Evolutionary conservation across 23 tunicate species (phyloP).

Genomic region (Diplosoma virens): DNA sequence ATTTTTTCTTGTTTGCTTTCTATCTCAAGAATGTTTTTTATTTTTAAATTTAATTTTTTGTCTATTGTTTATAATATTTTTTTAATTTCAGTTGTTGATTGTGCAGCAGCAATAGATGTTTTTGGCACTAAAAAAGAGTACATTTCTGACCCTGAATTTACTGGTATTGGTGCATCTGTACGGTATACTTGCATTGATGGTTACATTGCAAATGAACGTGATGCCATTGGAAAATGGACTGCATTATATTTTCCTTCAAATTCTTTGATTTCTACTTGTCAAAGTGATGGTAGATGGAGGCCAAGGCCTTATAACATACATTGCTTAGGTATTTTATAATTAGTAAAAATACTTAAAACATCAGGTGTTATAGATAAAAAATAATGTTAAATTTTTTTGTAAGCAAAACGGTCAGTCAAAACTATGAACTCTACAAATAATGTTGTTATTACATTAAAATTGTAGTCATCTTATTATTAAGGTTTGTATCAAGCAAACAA

Average conservation of each 20-base stretch:
- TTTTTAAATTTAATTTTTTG: too few species aligned
- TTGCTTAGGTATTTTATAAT: neutral
- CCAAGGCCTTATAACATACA: slow-evolving; percentile 28
- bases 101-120: too few species aligned
- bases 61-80: neutral
- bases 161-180: neutral
- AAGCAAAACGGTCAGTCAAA: too few species aligned
- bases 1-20: too few species aligned
- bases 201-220: slow-evolving; percentile 42
- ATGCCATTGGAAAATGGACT: slow-evolving; percentile 54
- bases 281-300: slow-evolving; percentile 54
- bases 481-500: too few species aligned
- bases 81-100: slow-evolving; percentile 35
- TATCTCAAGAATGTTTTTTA: too few species aligned
- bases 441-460: too few species aligned
- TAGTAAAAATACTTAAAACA: too few species aligned
- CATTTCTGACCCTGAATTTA: neutral
- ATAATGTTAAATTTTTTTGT: too few species aligned
- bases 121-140: neutral
- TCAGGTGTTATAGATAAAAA: too few species aligned
- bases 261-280: slow-evolving; percentile 21
- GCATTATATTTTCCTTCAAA: neutral
- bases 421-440: too few species aligned
- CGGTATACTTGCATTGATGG: slow-evolving; percentile 9
- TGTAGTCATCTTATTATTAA: too few species aligned